Percentiles rank a stretch among this genome's conserved stretches.
These are phyloP conservation scores for Podabrus alpinus DNA, from an alignment of 2,888 invertebrate genomes.

Conservation along the genomic window DNA sequence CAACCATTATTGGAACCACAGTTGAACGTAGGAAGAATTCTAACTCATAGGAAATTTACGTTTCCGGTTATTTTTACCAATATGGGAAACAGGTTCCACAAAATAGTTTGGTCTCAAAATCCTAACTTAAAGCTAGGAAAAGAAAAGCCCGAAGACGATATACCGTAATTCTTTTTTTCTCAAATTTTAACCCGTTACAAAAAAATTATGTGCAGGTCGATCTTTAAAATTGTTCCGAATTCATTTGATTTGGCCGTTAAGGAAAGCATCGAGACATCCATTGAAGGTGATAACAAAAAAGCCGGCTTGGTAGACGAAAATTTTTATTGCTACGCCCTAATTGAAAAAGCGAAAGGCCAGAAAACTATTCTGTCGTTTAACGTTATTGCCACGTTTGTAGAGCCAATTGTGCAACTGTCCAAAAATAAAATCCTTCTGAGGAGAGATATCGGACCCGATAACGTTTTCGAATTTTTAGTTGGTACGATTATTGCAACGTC, in stretches of 20 bases:
- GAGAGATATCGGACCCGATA: conserved; percentile 54
- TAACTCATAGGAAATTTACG: conserved; percentile 61
- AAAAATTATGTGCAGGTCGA: conserved; percentile 46
- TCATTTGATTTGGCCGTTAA: conserved; percentile 57
- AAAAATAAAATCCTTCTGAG: conserved; percentile 58
- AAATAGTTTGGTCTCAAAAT: conserved; percentile 58
- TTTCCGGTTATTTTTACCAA: conserved; percentile 60
- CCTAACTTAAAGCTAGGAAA: conserved; percentile 39
- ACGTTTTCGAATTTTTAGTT: conserved; percentile 23
- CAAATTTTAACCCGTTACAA: not conserved
- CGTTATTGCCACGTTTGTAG: conserved; percentile 62
- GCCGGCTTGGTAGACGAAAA: conserved; percentile 58
- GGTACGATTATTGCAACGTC: conserved; percentile 5
- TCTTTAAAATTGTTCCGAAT: conserved; percentile 58
- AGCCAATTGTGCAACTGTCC: conserved; percentile 62
- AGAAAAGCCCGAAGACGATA: conserved; percentile 9
- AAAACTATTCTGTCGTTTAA: conserved; percentile 59
- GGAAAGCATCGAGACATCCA: conserved; percentile 54
- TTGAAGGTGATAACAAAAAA: conserved; percentile 55
- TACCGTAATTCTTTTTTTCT: conserved; percentile 2
- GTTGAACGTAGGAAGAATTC: conserved; percentile 65
- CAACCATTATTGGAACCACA: conserved; percentile 63
- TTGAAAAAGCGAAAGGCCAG: conserved; percentile 61
- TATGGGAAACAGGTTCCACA: conserved; percentile 59
- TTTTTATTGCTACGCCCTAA: conserved; percentile 63